phyloP scores from a whole-genome alignment of 2,888 invertebrate species.

The Acrobasis consociella region DNA sequence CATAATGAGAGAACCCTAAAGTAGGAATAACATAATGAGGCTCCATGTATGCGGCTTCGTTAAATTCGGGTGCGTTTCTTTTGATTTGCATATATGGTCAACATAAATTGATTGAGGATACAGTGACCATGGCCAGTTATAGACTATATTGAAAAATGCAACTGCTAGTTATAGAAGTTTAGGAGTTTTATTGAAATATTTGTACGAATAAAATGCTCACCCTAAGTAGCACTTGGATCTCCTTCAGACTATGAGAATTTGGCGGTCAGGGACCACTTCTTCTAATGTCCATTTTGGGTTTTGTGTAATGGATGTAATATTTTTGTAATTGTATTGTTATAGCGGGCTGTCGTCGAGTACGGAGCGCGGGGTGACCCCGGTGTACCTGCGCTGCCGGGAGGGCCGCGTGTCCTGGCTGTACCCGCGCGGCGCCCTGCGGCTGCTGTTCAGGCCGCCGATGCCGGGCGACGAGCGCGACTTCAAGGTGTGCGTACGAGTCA shows the following conservation, averaged over 20 bases:
- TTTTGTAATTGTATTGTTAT: neutral
- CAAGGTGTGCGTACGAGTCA: constrained; percentile 86
- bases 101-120: constrained; percentile 15
- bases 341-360: constrained; percentile 76
- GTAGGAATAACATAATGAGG: constrained; percentile 30
- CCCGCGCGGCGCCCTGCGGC: constrained; percentile 87
- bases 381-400: constrained; percentile 88
- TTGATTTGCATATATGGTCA: constrained; percentile 15
- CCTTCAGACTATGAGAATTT: no score
- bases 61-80: constrained; percentile 9
- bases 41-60: constrained; percentile 20
- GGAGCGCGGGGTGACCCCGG: constrained; percentile 87
- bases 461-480: constrained; percentile 84
- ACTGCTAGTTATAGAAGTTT: neutral
- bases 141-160: no score
- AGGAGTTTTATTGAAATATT: neutral
- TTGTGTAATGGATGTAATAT: no score
- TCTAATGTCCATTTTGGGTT: no score
- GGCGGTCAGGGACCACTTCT: no score
- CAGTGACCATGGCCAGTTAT: neutral
- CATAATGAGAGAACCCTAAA: constrained; percentile 32
- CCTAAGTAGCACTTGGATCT: no score
- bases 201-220: no score
- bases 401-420: constrained; percentile 89
- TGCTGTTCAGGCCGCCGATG: constrained; percentile 84